Percentiles rank a stretch among this genome's conserved stretches.
Evolutionary conservation across 2,113 vertebrate genomes (phyloP).

Genomic region (Phalacrocorax brasilianus): DNA sequence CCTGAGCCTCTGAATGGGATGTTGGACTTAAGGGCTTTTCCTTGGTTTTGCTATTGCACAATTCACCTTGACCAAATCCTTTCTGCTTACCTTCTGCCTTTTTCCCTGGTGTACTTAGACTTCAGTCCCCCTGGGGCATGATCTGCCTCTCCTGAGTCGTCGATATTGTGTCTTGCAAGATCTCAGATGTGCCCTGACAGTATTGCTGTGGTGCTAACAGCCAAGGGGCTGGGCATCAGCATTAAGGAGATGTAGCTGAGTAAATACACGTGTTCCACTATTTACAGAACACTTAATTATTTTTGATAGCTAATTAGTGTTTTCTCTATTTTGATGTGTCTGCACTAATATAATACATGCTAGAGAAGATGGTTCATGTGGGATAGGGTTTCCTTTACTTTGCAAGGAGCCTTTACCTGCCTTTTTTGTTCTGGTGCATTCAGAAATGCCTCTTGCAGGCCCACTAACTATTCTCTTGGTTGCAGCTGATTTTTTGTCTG

Average conservation of each 20-base stretch:
- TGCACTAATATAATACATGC: background rate
- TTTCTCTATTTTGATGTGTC: background rate
- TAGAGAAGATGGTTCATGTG: rapidly evolving
- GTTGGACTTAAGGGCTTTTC: background rate
- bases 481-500: background rate
- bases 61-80: background rate
- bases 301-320: background rate
- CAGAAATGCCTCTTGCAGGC: background rate
- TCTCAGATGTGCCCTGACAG: background rate
- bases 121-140: background rate
- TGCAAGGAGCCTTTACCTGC: background rate
- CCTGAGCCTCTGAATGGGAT: background rate
- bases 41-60: background rate
- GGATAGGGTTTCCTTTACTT: background rate
- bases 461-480: background rate
- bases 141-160: rapidly evolving
- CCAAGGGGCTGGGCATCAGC: background rate
- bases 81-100: background rate
- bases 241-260: background rate
- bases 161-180: rapidly evolving
- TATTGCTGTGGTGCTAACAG: background rate
- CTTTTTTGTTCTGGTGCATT: background rate
- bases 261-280: rapidly evolving
- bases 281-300: background rate
- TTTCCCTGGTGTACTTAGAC: background rate